Base-by-base conservation (phyloP, 2,113 vertebrate genomes). In the Climacteris rufus region DNA sequence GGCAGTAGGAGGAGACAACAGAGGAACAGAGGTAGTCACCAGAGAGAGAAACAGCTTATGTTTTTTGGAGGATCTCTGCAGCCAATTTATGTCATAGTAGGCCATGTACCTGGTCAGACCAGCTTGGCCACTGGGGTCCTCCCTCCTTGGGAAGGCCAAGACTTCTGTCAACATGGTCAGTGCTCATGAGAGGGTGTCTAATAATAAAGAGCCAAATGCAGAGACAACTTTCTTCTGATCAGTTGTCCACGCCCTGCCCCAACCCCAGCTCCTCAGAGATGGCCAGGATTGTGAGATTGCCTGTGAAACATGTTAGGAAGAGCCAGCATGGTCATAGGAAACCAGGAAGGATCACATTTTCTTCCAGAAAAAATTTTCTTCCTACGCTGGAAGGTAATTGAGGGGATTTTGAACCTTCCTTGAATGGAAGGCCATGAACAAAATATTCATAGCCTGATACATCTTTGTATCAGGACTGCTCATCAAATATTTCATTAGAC, bases 81-180 rank as follows among this genome's bases (percentile, higher is more conserved):
- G 54, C 4, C 30, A 22, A 1, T 39, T 33, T 30, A 8, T 39
- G 22, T 23, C 2, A 0, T 10, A 20, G 49, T 15, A 50, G 52
- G 31, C 83, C 60, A 39, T 0, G 3, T 10, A 28, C 16, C 42
- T 30, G 66, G 31, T 27, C 37, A 69, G 68, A 33, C 11, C 44
- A 69, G 31, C 1, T 5, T 1, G 2, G 30, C 25, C 71, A 50
- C 28, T 33, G 53, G n/a, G 22, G 40, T 23, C 33, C 39, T 90
- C 1, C 0, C 45, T 85, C 17, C 39, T n/a, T 22, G 59, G 28
- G 44, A 80, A 77, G 28, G 39, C 37, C 59, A 33, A 15, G 14
- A 33, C 68, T 87, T 72, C 64, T 54, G 7, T 19, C 45, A 47
- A 2, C 50, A 33, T 4, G 28, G 31, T 15, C 42, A 57, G 0